Evolutionary conservation across 2,113 vertebrate species (phyloP).

Genomic region (Poecilia latipinna): DNA sequence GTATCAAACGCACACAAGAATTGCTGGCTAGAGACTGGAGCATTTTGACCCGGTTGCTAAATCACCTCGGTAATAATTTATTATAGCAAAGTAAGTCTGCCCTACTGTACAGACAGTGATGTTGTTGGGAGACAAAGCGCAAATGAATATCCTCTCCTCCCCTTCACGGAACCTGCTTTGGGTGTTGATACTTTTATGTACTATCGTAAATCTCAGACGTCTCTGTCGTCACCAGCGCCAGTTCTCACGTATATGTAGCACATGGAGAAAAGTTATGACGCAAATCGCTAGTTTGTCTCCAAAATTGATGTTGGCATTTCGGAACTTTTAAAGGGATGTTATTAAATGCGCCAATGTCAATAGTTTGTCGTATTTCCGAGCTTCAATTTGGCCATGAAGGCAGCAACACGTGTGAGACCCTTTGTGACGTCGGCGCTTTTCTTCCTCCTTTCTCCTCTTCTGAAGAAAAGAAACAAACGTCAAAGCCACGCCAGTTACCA

Average conservation of each 20-base stretch:
- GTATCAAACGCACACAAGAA: constrained; percentile 89
- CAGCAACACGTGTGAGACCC: constrained; percentile 56
- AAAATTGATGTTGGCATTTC: background rate
- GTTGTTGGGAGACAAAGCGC: constrained; percentile 42
- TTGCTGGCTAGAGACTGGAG: constrained; percentile 89
- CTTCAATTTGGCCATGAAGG: background rate
- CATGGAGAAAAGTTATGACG: background rate
- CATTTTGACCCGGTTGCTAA: constrained; percentile 79
- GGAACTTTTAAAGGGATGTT: background rate
- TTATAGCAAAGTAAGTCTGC: background rate
- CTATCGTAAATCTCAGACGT: constrained; percentile 16
- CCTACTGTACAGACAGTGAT: background rate
- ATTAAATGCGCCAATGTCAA: fast-evolving
- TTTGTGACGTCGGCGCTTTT: constrained; percentile 64
- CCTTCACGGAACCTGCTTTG: constrained; percentile 44
- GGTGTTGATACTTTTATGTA: constrained; percentile 42
- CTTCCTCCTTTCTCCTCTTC: background rate
- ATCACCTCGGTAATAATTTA: background rate
- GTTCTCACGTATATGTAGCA: background rate
- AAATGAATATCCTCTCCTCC: constrained; percentile 27
- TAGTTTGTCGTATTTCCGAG: background rate
- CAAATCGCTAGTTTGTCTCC: too few relatives aligned
- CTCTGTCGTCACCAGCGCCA: background rate
- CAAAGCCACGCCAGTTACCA: background rate
- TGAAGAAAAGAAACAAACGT: background rate